Evolutionary conservation across 2,113 vertebrate genomes (phyloP).

Genomic region (Mesocricetus auratus): DNA sequence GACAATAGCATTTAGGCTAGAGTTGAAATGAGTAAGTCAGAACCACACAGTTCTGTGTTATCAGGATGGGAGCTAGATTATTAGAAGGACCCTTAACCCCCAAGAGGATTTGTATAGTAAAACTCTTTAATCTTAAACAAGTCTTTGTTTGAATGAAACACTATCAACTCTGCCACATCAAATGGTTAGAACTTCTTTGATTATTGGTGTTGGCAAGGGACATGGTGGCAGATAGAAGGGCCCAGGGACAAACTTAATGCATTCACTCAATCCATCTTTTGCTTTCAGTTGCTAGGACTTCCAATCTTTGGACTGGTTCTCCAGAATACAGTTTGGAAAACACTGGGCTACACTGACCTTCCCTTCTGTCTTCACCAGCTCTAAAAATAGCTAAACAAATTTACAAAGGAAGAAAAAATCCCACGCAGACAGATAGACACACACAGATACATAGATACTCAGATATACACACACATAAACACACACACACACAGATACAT

Average conservation of each 20-base stretch:
- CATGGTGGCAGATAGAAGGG: not conserved
- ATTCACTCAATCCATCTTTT: not conserved
- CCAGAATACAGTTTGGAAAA: slow-evolving; percentile 54
- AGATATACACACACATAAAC: not conserved
- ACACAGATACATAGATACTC: not conserved
- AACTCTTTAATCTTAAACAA: not conserved
- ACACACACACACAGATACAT: not conserved
- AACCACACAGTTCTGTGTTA: not conserved
- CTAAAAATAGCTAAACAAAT: slow-evolving; percentile 59
- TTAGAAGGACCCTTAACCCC: not conserved
- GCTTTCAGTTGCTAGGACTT: not conserved
- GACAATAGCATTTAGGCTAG: not conserved
- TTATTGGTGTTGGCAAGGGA: not conserved
- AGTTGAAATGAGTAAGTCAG: not conserved
- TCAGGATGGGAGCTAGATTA: not conserved
- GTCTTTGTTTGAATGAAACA: slow-evolving; percentile 42
- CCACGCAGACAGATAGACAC: not conserved
- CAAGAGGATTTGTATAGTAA: not conserved
- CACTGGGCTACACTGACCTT: not conserved
- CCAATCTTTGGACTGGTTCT: slow-evolving; percentile 12
- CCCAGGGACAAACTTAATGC: not conserved
- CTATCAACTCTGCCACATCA: not conserved
- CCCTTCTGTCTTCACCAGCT: slow-evolving; percentile 16
- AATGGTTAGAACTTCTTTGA: not conserved
- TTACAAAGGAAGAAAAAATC: not conserved